Conservation (phyloP, 2,888 invertebrate species). For the Thereva nobilitata region DNA sequence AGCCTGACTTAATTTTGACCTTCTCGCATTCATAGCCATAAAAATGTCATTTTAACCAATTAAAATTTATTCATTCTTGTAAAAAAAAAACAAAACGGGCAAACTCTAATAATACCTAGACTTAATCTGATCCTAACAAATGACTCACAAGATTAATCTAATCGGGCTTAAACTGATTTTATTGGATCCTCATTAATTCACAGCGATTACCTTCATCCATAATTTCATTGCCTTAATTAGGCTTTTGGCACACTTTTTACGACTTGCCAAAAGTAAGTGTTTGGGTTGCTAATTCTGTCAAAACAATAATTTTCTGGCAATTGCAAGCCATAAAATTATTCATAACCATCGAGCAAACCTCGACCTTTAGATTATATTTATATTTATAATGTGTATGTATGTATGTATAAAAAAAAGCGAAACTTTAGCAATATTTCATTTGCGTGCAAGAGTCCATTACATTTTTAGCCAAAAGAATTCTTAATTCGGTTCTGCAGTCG, state of each 20-base stretch:
- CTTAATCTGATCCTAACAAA: background rate
- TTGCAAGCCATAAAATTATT: conserved; percentile 27
- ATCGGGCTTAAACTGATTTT: conserved; percentile 13
- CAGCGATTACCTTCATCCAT: background rate
- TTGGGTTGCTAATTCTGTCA: conserved; percentile 18
- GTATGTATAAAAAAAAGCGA: no score
- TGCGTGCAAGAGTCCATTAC: conserved; percentile 32
- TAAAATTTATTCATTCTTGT: no score
- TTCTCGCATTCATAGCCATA: no score
- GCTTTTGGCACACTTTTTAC: conserved; percentile 9
- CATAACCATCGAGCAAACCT: conserved; percentile 24
- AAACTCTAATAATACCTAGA: no score
- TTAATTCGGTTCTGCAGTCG: conserved; percentile 29
- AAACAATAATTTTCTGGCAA: conserved; percentile 18
- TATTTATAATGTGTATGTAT: conserved; percentile 12
- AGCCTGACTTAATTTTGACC: no score
- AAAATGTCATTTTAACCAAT: no score
- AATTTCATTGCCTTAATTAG: conserved; percentile 24
- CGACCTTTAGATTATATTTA: conserved; percentile 12
- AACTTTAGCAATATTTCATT: background rate
- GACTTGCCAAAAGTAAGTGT: background rate
- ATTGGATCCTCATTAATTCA: conserved; percentile 25
- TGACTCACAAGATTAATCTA: conserved; percentile 9
- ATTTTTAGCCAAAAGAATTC: conserved; percentile 23
- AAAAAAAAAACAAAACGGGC: no score